A percentile compares a stretch with the other conserved stretches of the same genome.
Evolutionary conservation across 2,113 vertebrate genomes (phyloP).

Genomic region (Uria aalge): DNA sequence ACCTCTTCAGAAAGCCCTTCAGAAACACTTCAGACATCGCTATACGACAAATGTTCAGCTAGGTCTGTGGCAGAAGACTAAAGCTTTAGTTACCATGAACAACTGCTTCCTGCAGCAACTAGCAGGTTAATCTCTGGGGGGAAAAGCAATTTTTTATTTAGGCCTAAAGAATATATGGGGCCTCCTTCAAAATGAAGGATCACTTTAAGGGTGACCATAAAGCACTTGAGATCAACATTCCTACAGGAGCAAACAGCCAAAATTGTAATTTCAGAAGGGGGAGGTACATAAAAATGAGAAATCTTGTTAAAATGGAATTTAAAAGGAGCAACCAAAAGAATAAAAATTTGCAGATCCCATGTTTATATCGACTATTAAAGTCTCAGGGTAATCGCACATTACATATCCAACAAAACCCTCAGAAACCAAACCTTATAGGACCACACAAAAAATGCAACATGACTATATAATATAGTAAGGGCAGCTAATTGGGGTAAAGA

Average conservation of each 20-base stretch:
- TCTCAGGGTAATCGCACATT: slow-evolving; percentile 15
- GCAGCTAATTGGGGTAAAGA: slow-evolving; percentile 2
- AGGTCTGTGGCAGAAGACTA: not conserved
- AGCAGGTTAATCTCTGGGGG: not conserved
- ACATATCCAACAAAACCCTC: not conserved
- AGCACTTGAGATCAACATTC: not conserved
- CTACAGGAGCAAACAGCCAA: not conserved
- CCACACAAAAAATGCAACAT: slow-evolving; percentile 30
- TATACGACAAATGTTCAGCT: not conserved
- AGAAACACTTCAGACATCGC: not conserved
- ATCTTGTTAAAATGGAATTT: slow-evolving; percentile 33
- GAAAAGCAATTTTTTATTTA: not conserved
- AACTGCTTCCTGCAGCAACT: not conserved
- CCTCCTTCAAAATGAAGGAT: not conserved
- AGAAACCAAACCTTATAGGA: slow-evolving; percentile 18
- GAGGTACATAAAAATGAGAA: slow-evolving; percentile 24
- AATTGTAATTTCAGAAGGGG: not conserved
- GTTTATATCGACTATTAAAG: not conserved
- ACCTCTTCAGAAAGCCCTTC: not conserved
- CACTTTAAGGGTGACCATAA: not conserved
- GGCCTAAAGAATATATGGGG: not conserved
- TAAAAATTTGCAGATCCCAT: not conserved
- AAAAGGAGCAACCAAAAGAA: slow-evolving; percentile 13
- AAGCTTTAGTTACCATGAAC: not conserved
- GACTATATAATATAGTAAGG: not conserved